These are phyloP conservation scores for Microplitis mediator DNA, from an alignment of 1,140 invertebrate genomes.

Conservation along the genomic window DNA sequence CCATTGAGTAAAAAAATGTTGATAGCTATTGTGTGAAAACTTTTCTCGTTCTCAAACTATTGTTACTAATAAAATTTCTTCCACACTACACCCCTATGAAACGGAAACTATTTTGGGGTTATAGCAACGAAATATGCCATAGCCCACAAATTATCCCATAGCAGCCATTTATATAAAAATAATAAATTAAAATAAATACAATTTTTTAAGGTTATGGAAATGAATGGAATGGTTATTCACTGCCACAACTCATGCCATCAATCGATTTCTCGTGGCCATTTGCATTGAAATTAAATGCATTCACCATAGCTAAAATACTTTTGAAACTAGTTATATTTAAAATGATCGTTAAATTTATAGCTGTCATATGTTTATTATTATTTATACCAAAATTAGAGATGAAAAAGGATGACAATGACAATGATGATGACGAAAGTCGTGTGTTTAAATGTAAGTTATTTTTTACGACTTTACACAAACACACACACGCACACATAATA, in stretches of 20 bases:
- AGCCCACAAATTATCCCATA: background rate
- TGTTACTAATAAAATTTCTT: no score
- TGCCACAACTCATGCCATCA: conserved; percentile 62
- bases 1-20: no score
- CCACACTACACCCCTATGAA: no score
- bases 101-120: no score
- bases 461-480: background rate
- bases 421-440: conserved; percentile 35
- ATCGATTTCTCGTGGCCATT: conserved; percentile 52
- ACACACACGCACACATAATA: background rate
- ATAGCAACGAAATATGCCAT: background rate
- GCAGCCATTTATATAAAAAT: background rate
- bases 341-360: conserved; percentile 78
- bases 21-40: no score
- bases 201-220: background rate
- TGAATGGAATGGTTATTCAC: conserved; percentile 50
- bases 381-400: conserved; percentile 74
- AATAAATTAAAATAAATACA: background rate
- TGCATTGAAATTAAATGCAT: conserved; percentile 69
- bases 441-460: conserved; percentile 33
- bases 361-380: conserved; percentile 72
- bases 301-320: conserved; percentile 74
- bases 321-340: conserved; percentile 77
- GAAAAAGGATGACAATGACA: conserved; percentile 35
- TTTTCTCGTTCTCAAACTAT: no score